Base-by-base conservation (phyloP, 2,113 vertebrate species). In the Pagrus major region DNA sequence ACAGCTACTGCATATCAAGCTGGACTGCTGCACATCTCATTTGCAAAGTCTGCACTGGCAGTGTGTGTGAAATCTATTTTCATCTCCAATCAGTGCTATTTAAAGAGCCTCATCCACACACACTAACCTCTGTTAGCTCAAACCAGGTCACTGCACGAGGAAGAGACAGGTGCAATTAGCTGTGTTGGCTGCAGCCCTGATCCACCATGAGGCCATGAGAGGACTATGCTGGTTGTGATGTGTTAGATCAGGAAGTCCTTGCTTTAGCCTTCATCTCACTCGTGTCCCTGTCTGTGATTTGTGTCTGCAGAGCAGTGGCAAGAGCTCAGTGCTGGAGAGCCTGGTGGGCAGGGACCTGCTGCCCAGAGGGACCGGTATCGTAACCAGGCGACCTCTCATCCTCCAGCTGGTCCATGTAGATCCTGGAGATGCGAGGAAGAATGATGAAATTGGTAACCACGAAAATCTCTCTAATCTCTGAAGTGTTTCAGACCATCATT, bases 291-390 rank as follows among this genome's bases (percentile, higher is more conserved):
- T 31, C 5, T 84, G 29, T 15, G 5, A 60, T 71, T 93, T 59
- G 88, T 79, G 91, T 83, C 73, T 95, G 74, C 95, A 99, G 98
- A 99, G 98, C 93, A 99, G 98, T 79, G 98, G 98, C 18, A 99
- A 99, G 90, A 99, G 98, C 93, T 99, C 98, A 0, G 98, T 99
- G 67, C 91, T 99, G 88, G 98, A 99, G 94, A 99, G 97, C 88
- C 95, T 99, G 55, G 98, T 99, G 77, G 98, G 98, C 33, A 91
- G 96, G 65, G 98, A 99, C 92, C 95, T 99, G 83, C 96, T 99
- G 76, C 98, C 98, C 33, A 95, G 98, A 55, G 98, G 98, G 37
- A 99, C 98, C 6, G 98, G 98, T 33, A 91, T 99, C 44, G 97
- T 99, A 66, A 99, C 98, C 41, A 95, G 98, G 80, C 95, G 98